Evolutionary conservation across 2,797 vertebrate species (phyloP).

Genomic region (Astyanax mexicanus): DNA sequence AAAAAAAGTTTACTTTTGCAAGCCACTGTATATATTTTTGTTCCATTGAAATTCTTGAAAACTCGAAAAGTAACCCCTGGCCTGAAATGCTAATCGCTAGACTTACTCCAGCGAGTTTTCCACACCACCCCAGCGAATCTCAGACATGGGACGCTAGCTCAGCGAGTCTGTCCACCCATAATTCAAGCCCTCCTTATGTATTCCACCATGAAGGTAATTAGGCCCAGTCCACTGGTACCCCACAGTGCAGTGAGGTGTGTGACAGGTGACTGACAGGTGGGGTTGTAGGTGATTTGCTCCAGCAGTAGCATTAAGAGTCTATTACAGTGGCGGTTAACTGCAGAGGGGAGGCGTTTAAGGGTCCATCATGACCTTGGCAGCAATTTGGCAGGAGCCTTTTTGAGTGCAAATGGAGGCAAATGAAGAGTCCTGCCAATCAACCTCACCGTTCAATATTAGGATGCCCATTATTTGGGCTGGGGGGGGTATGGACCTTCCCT

Average conservation of each 20-base stretch:
- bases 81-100: background rate
- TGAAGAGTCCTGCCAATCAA: slow-evolving; percentile 51
- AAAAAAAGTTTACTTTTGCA: too few species aligned
- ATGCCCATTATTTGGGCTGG: background rate
- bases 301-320: slow-evolving; percentile 41
- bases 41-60: too few species aligned
- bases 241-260: slow-evolving; percentile 38
- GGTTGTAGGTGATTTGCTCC: slow-evolving; percentile 40
- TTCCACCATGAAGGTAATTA: slow-evolving; percentile 50
- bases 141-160: background rate
- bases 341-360: slow-evolving; percentile 31
- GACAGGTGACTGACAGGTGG: slow-evolving; percentile 53
- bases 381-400: slow-evolving; percentile 34
- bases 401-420: slow-evolving; percentile 45
- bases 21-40: too few species aligned
- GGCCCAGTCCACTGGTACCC: background rate
- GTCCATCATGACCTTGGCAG: slow-evolving; percentile 42
- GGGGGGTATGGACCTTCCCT: background rate
- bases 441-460: slow-evolving; percentile 6
- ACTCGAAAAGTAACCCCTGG: too few species aligned
- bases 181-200: slow-evolving; percentile 34
- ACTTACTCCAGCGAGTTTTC: background rate
- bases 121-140: background rate
- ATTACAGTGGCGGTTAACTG: slow-evolving; percentile 42
- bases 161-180: slow-evolving; percentile 1